Evolutionary conservation across 1,140 invertebrate species (phyloP).

Genomic region (Orchestia grillus): DNA sequence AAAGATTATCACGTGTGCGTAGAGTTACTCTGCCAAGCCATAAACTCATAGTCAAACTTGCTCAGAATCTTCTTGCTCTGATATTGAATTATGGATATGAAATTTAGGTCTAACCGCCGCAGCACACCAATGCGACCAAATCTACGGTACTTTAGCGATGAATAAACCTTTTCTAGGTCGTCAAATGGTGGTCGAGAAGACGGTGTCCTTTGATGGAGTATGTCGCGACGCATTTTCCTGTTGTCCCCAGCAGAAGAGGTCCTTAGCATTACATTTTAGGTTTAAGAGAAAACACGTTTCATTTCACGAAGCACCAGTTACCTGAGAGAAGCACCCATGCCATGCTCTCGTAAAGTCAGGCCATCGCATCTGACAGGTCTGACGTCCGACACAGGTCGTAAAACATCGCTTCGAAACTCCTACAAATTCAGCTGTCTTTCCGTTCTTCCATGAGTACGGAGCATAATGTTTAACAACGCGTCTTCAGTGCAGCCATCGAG

Average conservation of each 20-base stretch:
- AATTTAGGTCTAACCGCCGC: background rate
- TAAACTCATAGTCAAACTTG: background rate
- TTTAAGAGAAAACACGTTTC: constrained; percentile 22
- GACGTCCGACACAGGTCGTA: constrained; percentile 29
- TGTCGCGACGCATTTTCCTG: background rate
- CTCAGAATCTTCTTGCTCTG: background rate
- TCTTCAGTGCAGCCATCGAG: background rate
- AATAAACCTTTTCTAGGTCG: background rate
- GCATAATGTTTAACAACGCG: constrained; percentile 21
- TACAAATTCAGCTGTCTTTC: constrained; percentile 38
- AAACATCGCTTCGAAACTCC: constrained; percentile 11
- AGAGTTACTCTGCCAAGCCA: no score
- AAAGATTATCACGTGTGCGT: no score
- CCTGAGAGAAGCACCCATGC: background rate
- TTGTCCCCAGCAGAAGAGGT: background rate
- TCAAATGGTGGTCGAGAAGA: background rate
- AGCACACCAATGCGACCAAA: background rate
- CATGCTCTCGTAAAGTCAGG: constrained; percentile 6
- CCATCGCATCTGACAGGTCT: constrained; percentile 1
- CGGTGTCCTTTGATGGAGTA: background rate
- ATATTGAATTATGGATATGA: background rate
- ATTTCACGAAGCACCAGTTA: constrained; percentile 11
- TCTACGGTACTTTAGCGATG: background rate
- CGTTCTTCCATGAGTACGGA: background rate
- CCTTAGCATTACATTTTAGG: constrained; percentile 19